A percentile compares a stretch with the other conserved stretches of the same genome.
phyloP scores from a whole-genome alignment of 2,797 vertebrate genomes.

The Scolopax rusticola region DNA sequence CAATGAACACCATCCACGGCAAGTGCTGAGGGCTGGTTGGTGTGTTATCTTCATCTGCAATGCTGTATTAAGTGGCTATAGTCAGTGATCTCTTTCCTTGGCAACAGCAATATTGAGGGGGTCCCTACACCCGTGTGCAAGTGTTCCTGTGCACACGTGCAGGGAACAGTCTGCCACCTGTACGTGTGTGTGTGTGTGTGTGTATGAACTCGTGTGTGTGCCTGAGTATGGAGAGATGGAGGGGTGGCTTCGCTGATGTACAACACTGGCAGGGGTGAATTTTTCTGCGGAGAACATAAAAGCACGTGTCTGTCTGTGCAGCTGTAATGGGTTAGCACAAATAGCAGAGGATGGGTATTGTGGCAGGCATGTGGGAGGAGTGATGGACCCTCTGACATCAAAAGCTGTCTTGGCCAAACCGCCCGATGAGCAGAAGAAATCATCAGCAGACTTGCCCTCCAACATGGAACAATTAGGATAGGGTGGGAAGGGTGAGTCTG shows the following conservation, averaged over 20 bases:
- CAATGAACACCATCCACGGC: background rate
- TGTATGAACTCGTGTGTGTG: fast-evolving
- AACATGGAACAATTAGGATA: background rate
- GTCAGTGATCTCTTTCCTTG: background rate
- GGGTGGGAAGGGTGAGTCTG: background rate
- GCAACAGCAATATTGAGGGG: fast-evolving
- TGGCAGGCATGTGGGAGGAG: background rate
- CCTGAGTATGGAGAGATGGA: background rate
- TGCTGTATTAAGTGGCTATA: background rate
- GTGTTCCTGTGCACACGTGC: too few species aligned
- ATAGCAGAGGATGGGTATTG: background rate
- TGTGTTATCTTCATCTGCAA: background rate
- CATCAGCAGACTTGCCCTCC: background rate
- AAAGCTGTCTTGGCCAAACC: background rate
- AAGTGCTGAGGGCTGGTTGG: background rate
- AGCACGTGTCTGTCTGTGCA: background rate
- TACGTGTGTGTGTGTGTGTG: fast-evolving
- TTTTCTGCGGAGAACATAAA: background rate
- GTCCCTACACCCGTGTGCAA: background rate
- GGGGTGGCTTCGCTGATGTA: background rate
- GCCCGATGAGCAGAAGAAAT: background rate
- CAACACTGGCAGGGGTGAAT: background rate
- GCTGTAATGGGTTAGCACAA: background rate
- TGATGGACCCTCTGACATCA: background rate
- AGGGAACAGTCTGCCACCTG: background rate